Conservation (phyloP, 2,888 invertebrate genomes). For the Smittia sp. region DNA sequence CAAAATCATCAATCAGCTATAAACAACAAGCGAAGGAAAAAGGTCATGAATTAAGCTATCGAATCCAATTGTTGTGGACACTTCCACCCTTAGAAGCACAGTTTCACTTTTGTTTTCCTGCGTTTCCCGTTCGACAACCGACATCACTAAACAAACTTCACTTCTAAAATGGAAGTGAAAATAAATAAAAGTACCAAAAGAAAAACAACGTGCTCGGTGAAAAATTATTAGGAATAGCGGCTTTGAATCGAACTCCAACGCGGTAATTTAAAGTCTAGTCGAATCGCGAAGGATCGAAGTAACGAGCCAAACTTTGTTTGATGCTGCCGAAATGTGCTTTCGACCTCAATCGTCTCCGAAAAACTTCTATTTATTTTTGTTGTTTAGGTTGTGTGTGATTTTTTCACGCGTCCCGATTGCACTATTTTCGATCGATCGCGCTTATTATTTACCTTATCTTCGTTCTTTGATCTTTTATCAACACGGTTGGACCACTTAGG, state of each 20-base stretch:
- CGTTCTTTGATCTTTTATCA: constrained; percentile 11
- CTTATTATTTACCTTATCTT: background rate
- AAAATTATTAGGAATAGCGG: background rate
- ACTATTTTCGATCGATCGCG: constrained; percentile 21
- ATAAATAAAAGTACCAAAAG: constrained; percentile 39
- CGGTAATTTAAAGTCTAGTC: background rate
- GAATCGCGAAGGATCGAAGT: background rate
- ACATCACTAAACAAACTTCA: constrained; percentile 29
- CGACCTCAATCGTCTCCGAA: constrained; percentile 26
- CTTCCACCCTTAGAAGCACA: background rate
- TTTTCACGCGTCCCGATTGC: constrained; percentile 35
- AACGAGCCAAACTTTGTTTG: background rate
- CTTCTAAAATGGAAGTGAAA: constrained; percentile 35
- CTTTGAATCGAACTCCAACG: background rate
- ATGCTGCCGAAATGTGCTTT: constrained; percentile 27
- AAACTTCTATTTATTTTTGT: constrained; percentile 39
- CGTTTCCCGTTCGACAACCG: background rate
- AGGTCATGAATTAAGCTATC: constrained; percentile 30
- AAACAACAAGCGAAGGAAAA: constrained; percentile 26
- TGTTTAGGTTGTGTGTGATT: constrained; percentile 35
- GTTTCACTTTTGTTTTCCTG: background rate
- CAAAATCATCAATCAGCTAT: constrained; percentile 32
- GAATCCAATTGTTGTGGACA: background rate
- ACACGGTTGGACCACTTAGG: background rate
- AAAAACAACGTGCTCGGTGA: constrained; percentile 36